These are phyloP conservation scores for Triplophysa bombifrons DNA, from an alignment of 2,797 vertebrate species.

Conservation along the genomic window DNA sequence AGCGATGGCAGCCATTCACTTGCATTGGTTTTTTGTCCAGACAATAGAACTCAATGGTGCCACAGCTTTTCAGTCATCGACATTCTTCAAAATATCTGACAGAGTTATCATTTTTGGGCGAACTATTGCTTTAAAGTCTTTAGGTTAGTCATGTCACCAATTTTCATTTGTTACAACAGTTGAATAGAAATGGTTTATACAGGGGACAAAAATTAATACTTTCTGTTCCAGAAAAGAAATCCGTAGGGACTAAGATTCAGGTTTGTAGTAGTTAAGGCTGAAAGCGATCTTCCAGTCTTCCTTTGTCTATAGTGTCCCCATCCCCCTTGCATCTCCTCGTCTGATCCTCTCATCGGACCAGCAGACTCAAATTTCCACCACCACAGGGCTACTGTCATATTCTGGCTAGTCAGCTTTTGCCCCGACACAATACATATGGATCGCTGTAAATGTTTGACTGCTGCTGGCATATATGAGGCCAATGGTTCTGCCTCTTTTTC, in stretches of 20 bases:
- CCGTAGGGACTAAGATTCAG: not conserved
- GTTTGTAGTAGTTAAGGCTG: conserved; percentile 19
- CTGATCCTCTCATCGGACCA: conserved; percentile 13
- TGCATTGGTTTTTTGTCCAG: too few relatives aligned
- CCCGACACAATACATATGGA: not conserved
- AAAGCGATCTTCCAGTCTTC: conserved; percentile 37
- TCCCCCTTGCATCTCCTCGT: conserved; percentile 21
- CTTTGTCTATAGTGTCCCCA: conserved; percentile 33
- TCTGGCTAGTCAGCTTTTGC: conserved; percentile 37
- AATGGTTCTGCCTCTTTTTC: conserved; percentile 24
- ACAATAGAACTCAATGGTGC: too few relatives aligned
- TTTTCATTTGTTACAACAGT: not conserved
- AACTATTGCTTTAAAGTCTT: too few relatives aligned
- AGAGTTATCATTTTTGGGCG: too few relatives aligned
- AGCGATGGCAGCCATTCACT: too few relatives aligned
- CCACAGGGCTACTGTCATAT: conserved; percentile 15
- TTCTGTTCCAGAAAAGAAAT: not conserved
- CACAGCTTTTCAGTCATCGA: too few relatives aligned
- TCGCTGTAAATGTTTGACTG: conserved; percentile 40
- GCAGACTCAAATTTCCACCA: conserved; percentile 33
- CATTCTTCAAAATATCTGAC: too few relatives aligned
- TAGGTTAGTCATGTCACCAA: not conserved
- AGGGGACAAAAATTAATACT: not conserved
- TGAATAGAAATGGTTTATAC: not conserved
- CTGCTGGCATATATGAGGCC: conserved; percentile 55